Conservation (phyloP, 2,888 invertebrate species). For the Eulithis testata region DNA sequence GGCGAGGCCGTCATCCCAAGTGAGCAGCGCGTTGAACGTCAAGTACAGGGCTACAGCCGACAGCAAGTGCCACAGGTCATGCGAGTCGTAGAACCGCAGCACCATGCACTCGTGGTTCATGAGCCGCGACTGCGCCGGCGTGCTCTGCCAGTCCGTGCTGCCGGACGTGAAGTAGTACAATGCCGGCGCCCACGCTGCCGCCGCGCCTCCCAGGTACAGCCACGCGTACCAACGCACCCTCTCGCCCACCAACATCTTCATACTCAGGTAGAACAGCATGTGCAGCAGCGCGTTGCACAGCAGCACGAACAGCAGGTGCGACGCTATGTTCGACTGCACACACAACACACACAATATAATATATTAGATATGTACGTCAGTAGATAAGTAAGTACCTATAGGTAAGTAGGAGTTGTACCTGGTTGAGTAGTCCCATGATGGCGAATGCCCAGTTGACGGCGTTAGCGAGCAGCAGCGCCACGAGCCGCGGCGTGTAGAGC, state of each 20-base stretch:
- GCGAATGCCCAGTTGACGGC: conserved; percentile 88
- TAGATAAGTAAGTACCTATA: too few species aligned
- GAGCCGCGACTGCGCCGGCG: conserved; percentile 90
- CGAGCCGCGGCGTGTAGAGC: conserved; percentile 81
- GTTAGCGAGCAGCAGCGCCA: conserved; percentile 86
- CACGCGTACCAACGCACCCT: conserved; percentile 85
- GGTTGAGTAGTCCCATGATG: conserved; percentile 79
- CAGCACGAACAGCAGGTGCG: conserved; percentile 91
- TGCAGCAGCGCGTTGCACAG: conserved; percentile 93
- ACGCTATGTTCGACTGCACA: conserved; percentile 87
- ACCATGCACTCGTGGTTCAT: conserved; percentile 68
- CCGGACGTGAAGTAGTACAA: conserved; percentile 80
- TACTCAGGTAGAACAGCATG: conserved; percentile 91
- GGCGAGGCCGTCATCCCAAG: conserved; percentile 93
- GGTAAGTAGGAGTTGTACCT: not conserved
- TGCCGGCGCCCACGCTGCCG: conserved; percentile 87
- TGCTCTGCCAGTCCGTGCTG: conserved; percentile 66
- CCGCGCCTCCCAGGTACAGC: conserved; percentile 86
- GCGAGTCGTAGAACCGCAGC: conserved; percentile 91
- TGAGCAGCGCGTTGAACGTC: conserved; percentile 92
- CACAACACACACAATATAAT: not conserved
- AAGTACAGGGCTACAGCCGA: conserved; percentile 93
- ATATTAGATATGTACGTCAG: too few species aligned
- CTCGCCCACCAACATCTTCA: conserved; percentile 92
- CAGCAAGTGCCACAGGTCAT: conserved; percentile 95